Percentiles rank a stretch among this genome's conserved stretches.
Evolutionary conservation across 2,888 invertebrate species (phyloP).

Genomic region (Ischnus inquisitorius): DNA sequence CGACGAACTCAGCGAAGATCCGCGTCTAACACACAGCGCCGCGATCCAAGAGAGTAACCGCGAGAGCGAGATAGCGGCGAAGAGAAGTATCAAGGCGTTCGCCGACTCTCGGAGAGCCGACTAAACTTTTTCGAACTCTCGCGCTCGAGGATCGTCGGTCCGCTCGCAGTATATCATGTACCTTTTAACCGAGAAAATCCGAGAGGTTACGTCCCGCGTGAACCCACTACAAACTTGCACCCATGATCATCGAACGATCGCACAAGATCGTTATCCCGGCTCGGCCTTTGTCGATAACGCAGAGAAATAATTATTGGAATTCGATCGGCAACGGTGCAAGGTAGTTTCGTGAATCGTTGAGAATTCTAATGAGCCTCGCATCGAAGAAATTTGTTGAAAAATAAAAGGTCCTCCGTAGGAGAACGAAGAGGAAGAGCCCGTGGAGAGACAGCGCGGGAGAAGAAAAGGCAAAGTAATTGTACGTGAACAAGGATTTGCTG

Average conservation of each 20-base stretch:
- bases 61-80: neutral
- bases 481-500: constrained; percentile 36
- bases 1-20: neutral
- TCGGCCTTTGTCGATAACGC: constrained; percentile 39
- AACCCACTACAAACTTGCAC: constrained; percentile 48
- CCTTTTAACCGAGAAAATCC: constrained; percentile 43
- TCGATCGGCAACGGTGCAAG: neutral
- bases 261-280: constrained; percentile 52
- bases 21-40: neutral
- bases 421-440: constrained; percentile 28
- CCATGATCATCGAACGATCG: constrained; percentile 60
- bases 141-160: constrained; percentile 45
- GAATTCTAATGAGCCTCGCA: constrained; percentile 45
- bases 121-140: constrained; percentile 65
- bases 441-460: constrained; percentile 38
- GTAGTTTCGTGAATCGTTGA: constrained; percentile 12
- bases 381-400: neutral
- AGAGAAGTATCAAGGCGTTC: constrained; percentile 19
- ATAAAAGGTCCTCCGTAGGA: constrained; percentile 13
- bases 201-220: constrained; percentile 56
- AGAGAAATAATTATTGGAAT: constrained; percentile 51
- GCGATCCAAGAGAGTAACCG: neutral
- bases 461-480: constrained; percentile 61
- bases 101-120: constrained; percentile 45
- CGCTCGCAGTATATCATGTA: constrained; percentile 54